A percentile compares a stretch with the other conserved stretches of the same genome.
Evolutionary conservation across 2,888 invertebrate genomes (phyloP).

Genomic region (Nasonovia ribisnigri): DNA sequence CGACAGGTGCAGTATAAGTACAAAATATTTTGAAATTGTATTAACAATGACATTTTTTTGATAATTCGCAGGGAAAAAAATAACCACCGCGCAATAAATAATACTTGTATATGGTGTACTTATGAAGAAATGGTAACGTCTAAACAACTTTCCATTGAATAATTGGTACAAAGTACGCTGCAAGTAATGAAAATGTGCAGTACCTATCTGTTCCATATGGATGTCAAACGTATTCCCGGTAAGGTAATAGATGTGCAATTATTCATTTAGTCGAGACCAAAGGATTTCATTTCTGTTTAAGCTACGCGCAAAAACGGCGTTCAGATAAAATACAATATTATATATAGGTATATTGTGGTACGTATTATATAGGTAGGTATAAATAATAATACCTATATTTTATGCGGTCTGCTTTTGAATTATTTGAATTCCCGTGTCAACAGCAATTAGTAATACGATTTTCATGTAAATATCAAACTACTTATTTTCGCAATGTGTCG

Average conservation of each 20-base stretch:
- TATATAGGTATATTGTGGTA: neutral
- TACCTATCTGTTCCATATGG: constrained; percentile 7
- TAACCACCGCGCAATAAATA: neutral
- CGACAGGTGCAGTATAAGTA: neutral
- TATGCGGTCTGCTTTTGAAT: neutral
- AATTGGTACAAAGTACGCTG: constrained; percentile 1
- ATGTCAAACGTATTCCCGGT: constrained; percentile 34
- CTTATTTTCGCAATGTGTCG: constrained; percentile 12
- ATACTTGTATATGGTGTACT: neutral
- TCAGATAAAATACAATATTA: neutral
- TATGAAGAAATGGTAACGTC: constrained; percentile 26
- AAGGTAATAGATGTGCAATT: constrained; percentile 32
- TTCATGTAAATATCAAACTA: constrained; percentile 29
- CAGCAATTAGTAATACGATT: constrained; percentile 36
- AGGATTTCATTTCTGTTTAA: constrained; percentile 4
- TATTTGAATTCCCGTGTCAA: constrained; percentile 44
- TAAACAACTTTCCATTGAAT: constrained; percentile 46
- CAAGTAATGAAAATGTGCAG: neutral
- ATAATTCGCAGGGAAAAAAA: neutral
- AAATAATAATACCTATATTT: neutral
- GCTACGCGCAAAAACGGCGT: neutral
- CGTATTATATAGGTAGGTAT: neutral
- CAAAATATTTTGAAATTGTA: neutral
- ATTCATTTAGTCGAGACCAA: constrained; percentile 37
- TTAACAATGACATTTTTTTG: constrained; percentile 19